Evolutionary conservation across 2,888 invertebrate species (phyloP), one percentile per base, ranked within the genome.

Genomic region (Melangyna quadrimaculata): DNA sequence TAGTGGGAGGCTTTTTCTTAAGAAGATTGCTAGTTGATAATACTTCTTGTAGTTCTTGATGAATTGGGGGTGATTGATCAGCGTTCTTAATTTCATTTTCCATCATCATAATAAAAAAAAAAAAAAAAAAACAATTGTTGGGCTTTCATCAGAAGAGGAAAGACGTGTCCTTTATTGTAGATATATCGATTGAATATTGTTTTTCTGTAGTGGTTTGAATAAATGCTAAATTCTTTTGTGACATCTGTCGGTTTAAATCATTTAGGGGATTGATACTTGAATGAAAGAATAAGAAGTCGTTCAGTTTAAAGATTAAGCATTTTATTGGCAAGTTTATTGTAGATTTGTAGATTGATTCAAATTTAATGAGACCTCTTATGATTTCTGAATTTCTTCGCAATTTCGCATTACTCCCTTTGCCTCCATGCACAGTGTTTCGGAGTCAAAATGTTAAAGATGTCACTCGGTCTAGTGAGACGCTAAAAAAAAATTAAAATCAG

Each of bases 31-130:
- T 81, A 78, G 69, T 78, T 81, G 81, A 84, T 80, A 84, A 80
- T 70, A 37, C 48, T 51, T n/a, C 17, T 51, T 67, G n/a, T 14
- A 19, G 10, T 69, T 37, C 59, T 59, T 59, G 72, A 84, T 78
- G 78, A 81, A n/a, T 70, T 78, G 73, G 81, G 59, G 59, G 59
- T 81, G 86, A 86, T 86, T 86, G 86, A 86, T 86, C 86, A 81
- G 77, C 86, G 17, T 86, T 74, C 67, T 51, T 43, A 19, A 43
- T 65, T 45, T 59, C 53, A 57, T 69, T 17, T 17, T 19, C 12
- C 17, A 43, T 45, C 24, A 57, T 27, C 43, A n/a, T 57, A 19
- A 57, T 61, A 45, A 29, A 45, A 40, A 45, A 10, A n/a, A 8
- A 19, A 57, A 40, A 45, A 29, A 45, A 40, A 45, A 10, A n/a